phyloP scores from a whole-genome alignment of 2,888 invertebrate genomes.

The Aspidapion aeneum region DNA sequence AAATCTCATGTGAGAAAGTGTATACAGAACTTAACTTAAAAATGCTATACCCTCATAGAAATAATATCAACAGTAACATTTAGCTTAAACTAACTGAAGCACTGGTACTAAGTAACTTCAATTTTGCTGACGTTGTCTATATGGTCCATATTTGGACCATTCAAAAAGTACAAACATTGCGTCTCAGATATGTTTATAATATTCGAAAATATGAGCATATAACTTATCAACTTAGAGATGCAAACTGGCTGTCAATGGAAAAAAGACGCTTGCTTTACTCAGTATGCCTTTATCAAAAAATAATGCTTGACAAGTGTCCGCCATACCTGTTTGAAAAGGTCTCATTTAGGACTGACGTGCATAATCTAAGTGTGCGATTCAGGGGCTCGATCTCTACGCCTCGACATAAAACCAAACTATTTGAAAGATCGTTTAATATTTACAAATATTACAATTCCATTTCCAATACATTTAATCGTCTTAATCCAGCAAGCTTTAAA shows the following conservation, averaged over 20 bases:
- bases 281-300: constrained; percentile 6
- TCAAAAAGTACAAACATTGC: too few relatives aligned
- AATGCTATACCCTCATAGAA: background rate
- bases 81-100: background rate
- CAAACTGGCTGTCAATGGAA: constrained; percentile 7
- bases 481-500: background rate
- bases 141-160: too few relatives aligned
- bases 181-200: too few relatives aligned
- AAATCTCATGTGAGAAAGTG: too few relatives aligned
- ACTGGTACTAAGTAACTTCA: background rate
- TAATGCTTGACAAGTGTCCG: constrained; percentile 2
- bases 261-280: constrained; percentile 5
- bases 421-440: background rate
- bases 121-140: too few relatives aligned
- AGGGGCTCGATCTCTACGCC: too few relatives aligned
- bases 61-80: background rate
- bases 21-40: background rate
- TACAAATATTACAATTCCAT: background rate
- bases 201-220: constrained; percentile 1
- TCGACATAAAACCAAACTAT: background rate
- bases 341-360: constrained; percentile 5
- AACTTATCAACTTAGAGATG: constrained; percentile 5
- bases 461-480: background rate
- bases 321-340: background rate
- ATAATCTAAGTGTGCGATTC: background rate